These are phyloP conservation scores for Thymelicus sylvestris DNA, from an alignment of 2,888 invertebrate genomes.

Conservation along the genomic window DNA sequence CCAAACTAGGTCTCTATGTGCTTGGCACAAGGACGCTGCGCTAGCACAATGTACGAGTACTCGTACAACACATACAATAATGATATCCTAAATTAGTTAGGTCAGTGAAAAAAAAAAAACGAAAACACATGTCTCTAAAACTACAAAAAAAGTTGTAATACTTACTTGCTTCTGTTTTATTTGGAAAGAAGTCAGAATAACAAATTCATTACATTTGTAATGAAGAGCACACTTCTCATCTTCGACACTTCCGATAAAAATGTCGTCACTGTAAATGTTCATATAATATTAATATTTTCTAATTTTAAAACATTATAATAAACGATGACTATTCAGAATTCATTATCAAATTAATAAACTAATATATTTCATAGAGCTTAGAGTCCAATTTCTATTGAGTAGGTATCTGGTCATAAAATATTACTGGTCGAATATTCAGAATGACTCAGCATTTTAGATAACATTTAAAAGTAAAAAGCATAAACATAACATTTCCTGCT, in stretches of 20 bases:
- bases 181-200: no score
- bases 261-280: slow-evolving; percentile 5
- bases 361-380: not conserved
- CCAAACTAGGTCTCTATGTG: no score
- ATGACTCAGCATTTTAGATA: slow-evolving; percentile 40
- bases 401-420: not conserved
- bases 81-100: no score
- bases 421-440: slow-evolving; percentile 18
- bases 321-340: slow-evolving; percentile 6
- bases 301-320: slow-evolving; percentile 3
- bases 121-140: no score
- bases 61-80: no score
- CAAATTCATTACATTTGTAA: no score
- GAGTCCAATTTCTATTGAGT: slow-evolving; percentile 12
- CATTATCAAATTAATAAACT: no score
- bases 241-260: not conserved
- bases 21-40: no score
- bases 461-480: slow-evolving; percentile 41
- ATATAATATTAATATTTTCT: slow-evolving; percentile 14
- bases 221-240: not conserved
- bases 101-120: no score
- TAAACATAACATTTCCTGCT: slow-evolving; percentile 43
- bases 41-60: no score
- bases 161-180: no score
- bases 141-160: no score